phyloP scores from a whole-genome alignment of 2,113 vertebrate genomes.

The cattle (Bos taurus) region DNA sequence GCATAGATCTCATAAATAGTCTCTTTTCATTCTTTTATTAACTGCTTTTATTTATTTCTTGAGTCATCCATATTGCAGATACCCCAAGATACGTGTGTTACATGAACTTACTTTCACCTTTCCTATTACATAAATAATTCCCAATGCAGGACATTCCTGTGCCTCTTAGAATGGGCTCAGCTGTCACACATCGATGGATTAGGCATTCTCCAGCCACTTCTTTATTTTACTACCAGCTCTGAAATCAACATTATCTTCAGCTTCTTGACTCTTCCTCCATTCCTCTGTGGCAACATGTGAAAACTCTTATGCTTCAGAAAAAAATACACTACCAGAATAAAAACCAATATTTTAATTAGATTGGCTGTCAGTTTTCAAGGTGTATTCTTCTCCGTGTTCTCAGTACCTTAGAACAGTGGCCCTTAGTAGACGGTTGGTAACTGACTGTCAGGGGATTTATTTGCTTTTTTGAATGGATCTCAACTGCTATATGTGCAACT shows the following conservation, averaged over 20 bases:
- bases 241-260: not conserved
- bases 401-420: not conserved
- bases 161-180: not conserved
- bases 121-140: not conserved
- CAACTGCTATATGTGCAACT: not conserved
- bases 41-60: not conserved
- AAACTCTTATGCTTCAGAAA: not conserved
- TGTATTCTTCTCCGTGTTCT: not conserved
- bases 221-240: not conserved
- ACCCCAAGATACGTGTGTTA: not conserved
- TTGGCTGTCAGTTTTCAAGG: not conserved
- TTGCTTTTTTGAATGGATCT: not conserved
- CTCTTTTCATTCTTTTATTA: not conserved
- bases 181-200: not conserved
- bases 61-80: not conserved
- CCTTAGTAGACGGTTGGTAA: not conserved
- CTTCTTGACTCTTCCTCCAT: not conserved
- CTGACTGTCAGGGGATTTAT: not conserved
- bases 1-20: not conserved
- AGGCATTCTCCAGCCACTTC: not conserved
- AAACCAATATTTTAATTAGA: not conserved
- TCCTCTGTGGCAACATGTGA: not conserved
- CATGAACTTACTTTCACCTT: not conserved
- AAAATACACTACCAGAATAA: not conserved
- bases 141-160: not conserved